phyloP scores from a whole-genome alignment of 1,140 invertebrate species.

The Cherax quadricarinatus region DNA sequence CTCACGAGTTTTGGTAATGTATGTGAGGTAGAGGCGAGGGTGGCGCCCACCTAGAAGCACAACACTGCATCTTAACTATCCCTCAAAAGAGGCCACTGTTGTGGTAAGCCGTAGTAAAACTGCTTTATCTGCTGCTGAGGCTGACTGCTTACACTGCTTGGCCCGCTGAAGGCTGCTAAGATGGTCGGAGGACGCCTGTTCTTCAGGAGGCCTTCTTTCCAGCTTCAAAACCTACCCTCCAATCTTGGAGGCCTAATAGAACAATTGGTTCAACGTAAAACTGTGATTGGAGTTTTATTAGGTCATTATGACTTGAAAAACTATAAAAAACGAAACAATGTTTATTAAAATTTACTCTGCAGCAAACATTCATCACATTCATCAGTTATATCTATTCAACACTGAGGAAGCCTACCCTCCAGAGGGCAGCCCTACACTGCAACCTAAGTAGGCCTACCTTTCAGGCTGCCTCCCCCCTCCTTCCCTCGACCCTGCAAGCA shows the following conservation, averaged over 20 bases:
- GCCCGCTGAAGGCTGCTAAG: neutral
- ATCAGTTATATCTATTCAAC: no score
- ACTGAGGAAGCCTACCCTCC: no score
- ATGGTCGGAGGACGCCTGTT: neutral
- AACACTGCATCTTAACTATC: neutral
- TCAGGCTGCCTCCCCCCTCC: neutral
- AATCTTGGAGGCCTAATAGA: no score
- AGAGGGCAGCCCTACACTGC: neutral
- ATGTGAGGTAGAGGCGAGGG: neutral
- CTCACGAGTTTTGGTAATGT: neutral
- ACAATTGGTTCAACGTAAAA: no score
- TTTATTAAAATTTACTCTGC: no score
- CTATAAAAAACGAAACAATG: no score
- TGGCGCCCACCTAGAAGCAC: neutral
- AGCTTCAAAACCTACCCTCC: no score
- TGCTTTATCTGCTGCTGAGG: neutral
- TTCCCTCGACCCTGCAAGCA: neutral
- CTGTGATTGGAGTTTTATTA: no score
- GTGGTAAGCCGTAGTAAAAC: neutral
- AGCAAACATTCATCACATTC: no score
- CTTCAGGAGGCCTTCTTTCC: no score
- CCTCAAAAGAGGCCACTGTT: neutral
- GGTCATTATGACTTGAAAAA: no score
- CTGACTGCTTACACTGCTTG: neutral
- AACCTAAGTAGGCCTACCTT: no score